Conservation (phyloP, 2,888 invertebrate species). For the Nephrocerus scutellatus region DNA sequence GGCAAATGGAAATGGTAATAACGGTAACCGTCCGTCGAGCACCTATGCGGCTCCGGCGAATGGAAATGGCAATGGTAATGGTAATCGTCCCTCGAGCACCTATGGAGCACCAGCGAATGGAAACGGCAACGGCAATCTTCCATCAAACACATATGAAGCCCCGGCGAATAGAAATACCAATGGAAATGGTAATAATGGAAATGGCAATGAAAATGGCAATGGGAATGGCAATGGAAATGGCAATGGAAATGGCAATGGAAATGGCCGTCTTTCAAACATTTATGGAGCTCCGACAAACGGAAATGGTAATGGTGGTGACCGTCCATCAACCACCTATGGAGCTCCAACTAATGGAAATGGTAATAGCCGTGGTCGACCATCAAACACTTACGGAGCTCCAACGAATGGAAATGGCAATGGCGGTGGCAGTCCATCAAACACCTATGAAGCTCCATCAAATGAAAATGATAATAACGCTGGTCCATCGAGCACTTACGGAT, state of each 20-base stretch:
- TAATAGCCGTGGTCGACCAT: slow-evolving; percentile 27
- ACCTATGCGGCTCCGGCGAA: slow-evolving; percentile 30
- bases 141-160: slow-evolving; percentile 32
- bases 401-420: slow-evolving; percentile 29
- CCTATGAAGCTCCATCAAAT: slow-evolving; percentile 25
- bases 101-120: slow-evolving; percentile 38
- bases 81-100: slow-evolving; percentile 37
- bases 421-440: slow-evolving; percentile 24
- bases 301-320: slow-evolving; percentile 27
- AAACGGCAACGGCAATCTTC: slow-evolving; percentile 29
- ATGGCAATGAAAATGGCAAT: slow-evolving; percentile 24
- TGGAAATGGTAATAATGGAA: slow-evolving; percentile 27
- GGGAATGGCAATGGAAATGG: slow-evolving; percentile 21
- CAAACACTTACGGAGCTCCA: slow-evolving; percentile 29
- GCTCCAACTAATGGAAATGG: slow-evolving; percentile 30
- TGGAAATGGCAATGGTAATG: slow-evolving; percentile 22
- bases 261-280: slow-evolving; percentile 30
- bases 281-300: slow-evolving; percentile 43
- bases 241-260: slow-evolving; percentile 22
- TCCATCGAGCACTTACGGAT: slow-evolving; percentile 32
- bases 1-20: slow-evolving; percentile 25
- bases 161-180: slow-evolving; percentile 24
- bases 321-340: slow-evolving; percentile 32
- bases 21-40: slow-evolving; percentile 30
- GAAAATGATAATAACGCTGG: slow-evolving; percentile 30